A percentile compares a stretch with the other conserved stretches of the same genome.
These are phyloP conservation scores for Acanthosoma haemorrhoidale DNA, from an alignment of 2,888 invertebrate species.

Conservation along the genomic window DNA sequence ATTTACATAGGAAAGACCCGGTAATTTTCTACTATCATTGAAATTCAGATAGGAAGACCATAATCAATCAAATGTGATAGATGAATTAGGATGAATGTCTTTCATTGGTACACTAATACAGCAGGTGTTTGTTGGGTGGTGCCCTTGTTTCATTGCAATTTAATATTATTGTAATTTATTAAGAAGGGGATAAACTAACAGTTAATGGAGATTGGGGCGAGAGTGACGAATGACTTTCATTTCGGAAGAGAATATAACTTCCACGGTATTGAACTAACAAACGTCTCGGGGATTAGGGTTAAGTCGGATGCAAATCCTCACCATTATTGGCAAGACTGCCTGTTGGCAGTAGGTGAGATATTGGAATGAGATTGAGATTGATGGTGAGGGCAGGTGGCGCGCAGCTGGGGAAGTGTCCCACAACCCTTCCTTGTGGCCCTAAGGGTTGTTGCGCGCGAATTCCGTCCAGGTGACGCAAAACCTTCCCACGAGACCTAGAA, in stretches of 20 bases:
- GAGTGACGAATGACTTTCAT: slow-evolving; percentile 1
- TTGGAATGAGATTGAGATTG: background rate
- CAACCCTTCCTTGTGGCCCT: slow-evolving; percentile 1
- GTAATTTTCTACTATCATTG: no score
- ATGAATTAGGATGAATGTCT: no score
- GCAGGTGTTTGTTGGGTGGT: no score
- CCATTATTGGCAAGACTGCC: background rate
- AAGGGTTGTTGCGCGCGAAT: slow-evolving; percentile 2
- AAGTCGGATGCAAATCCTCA: background rate
- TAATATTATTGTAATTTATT: background rate
- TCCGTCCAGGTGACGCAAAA: background rate
- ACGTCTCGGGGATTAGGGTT: no score
- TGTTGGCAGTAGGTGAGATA: no score
- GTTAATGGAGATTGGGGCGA: background rate
- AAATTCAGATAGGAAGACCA: no score
- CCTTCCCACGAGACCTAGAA: background rate
- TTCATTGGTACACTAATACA: no score
- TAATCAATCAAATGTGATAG: no score
- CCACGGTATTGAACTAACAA: background rate
- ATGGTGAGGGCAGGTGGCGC: background rate
- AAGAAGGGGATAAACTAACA: background rate
- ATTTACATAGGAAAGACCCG: no score
- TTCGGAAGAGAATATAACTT: background rate
- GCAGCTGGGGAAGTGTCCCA: background rate
- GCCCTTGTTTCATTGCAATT: no score